Evolutionary conservation across 2,888 invertebrate species (phyloP).

Genomic region (Volucella inanis): DNA sequence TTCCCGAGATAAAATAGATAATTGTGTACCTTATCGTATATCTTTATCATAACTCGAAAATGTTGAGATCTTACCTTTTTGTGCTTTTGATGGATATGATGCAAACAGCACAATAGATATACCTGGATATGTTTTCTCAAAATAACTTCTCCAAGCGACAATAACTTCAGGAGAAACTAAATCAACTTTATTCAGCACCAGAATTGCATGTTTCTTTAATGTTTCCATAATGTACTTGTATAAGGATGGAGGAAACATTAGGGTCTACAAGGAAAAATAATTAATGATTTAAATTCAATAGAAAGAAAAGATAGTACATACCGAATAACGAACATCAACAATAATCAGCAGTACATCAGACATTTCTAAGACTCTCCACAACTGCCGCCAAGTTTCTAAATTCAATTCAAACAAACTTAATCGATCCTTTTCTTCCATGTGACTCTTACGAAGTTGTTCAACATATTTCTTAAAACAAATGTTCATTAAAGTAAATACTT

Average conservation of each 20-base stretch:
- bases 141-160: constrained; percentile 94
- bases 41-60: neutral
- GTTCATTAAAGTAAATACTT: neutral
- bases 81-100: constrained; percentile 86
- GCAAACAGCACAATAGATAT: constrained; percentile 92
- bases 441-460: constrained; percentile 86
- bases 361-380: constrained; percentile 98
- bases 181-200: constrained; percentile 96
- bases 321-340: constrained; percentile 93
- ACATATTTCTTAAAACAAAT: constrained; percentile 88
- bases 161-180: constrained; percentile 91
- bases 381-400: constrained; percentile 97
- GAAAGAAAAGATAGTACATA: constrained; percentile 82
- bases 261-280: constrained; percentile 83
- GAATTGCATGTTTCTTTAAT: constrained; percentile 91
- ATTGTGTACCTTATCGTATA: too few relatives aligned
- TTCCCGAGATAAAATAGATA: too few relatives aligned
- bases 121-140: constrained; percentile 87
- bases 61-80: constrained; percentile 75
- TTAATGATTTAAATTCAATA: neutral
- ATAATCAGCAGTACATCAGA: constrained; percentile 94
- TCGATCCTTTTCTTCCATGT: constrained; percentile 84
- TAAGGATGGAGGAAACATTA: constrained; percentile 95
- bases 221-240: constrained; percentile 90
- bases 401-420: constrained; percentile 96